phyloP scores from a whole-genome alignment of 2,797 vertebrate genomes.

The Momotus momota region DNA sequence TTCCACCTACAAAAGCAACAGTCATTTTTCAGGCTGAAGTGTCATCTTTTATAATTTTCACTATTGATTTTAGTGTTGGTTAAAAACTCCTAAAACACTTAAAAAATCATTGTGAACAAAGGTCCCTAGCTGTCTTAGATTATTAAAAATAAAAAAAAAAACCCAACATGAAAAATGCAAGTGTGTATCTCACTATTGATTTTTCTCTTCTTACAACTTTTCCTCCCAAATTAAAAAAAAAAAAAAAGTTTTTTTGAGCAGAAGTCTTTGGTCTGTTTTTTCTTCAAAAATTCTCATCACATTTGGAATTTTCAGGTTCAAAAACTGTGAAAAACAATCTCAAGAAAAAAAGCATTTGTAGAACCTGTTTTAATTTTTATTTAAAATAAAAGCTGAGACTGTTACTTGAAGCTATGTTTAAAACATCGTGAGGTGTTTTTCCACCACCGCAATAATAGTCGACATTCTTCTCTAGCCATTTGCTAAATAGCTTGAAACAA shows the following conservation, averaged over 20 bases:
- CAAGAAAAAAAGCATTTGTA: not conserved
- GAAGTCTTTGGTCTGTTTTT: not conserved
- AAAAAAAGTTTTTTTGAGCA: not conserved
- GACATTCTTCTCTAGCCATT: not conserved
- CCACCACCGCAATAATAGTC: not conserved
- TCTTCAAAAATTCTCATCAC: not conserved
- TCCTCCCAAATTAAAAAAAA: not conserved
- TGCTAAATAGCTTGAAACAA: not conserved
- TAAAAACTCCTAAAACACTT: not conserved
- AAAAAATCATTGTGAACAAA: not conserved
- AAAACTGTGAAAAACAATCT: not conserved
- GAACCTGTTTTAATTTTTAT: not conserved
- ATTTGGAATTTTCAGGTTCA: not conserved
- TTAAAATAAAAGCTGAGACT: not conserved
- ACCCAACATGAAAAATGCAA: rapidly evolving
- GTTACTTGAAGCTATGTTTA: not conserved
- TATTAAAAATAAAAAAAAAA: not conserved
- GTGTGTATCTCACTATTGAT: not conserved
- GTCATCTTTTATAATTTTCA: not conserved
- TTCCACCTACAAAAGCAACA: not conserved
- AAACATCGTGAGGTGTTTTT: not conserved
- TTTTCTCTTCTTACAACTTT: not conserved
- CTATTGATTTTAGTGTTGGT: not conserved
- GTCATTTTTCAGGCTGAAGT: not conserved
- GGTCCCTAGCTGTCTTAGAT: not conserved